phyloP scores from a whole-genome alignment of 1,140 invertebrate genomes.

The Arion vulgaris region DNA sequence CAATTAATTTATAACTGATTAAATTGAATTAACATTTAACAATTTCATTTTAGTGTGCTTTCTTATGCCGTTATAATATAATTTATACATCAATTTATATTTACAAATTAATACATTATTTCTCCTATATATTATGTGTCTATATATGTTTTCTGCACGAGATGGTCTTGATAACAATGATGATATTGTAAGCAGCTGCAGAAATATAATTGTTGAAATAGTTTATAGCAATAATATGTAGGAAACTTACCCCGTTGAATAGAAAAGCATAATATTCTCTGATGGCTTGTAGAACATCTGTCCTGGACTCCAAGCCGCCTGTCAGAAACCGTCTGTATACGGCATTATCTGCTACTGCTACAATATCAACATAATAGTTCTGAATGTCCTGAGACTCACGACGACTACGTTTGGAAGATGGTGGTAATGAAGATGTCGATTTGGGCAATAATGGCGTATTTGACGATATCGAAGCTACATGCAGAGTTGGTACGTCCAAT shows the following conservation, averaged over 20 bases:
- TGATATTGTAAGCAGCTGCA: background rate
- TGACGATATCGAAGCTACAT: slow-evolving; percentile 6
- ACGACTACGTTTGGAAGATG: background rate
- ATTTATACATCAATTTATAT: too few species aligned
- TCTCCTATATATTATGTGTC: too few species aligned
- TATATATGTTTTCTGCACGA: too few species aligned
- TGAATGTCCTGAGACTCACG: background rate
- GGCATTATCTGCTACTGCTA: background rate
- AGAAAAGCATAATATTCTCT: background rate
- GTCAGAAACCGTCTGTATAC: background rate
- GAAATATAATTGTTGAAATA: too few species aligned
- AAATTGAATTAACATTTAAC: too few species aligned
- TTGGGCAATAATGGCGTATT: slow-evolving; percentile 30
- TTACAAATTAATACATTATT: too few species aligned
- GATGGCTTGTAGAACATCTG: background rate
- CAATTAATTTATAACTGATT: too few species aligned
- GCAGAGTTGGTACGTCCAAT: background rate
- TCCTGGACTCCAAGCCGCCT: background rate
- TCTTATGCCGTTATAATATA: too few species aligned
- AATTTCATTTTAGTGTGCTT: too few species aligned
- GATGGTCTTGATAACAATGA: too few species aligned
- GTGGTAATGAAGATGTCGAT: slow-evolving; percentile 29
- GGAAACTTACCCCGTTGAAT: background rate
- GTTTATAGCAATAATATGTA: too few species aligned
- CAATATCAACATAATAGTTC: background rate